Evolutionary conservation across 2,797 vertebrate species (phyloP).

Genomic region (Arrhamphus sclerolepis): DNA sequence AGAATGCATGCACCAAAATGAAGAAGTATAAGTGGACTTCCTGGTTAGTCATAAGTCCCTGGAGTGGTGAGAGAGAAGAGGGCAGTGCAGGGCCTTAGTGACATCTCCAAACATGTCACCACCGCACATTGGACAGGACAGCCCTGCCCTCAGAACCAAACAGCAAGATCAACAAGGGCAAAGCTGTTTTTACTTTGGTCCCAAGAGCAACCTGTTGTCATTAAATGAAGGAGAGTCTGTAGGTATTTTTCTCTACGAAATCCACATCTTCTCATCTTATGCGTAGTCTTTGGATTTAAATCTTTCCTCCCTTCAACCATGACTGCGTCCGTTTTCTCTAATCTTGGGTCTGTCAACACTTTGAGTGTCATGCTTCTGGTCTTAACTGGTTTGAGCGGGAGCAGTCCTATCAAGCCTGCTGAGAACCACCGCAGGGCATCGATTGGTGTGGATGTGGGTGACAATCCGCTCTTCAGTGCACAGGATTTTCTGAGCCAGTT

Average conservation of each 20-base stretch:
- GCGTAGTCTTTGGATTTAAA: constrained; percentile 53
- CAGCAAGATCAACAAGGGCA: constrained; percentile 81
- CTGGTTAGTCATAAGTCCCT: constrained; percentile 47
- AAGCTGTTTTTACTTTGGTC: constrained; percentile 69
- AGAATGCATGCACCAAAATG: constrained; percentile 47
- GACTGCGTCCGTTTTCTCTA: constrained; percentile 56
- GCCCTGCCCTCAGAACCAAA: constrained; percentile 81
- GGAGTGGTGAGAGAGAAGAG: constrained; percentile 70
- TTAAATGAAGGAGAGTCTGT: constrained; percentile 35
- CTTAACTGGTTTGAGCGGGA: constrained; percentile 50
- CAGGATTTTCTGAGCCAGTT: constrained; percentile 88
- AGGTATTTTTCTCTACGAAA: constrained; percentile 53
- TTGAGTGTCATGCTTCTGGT: constrained; percentile 60
- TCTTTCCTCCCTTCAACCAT: constrained; percentile 57
- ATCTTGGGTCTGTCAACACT: constrained; percentile 42
- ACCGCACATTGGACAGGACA: constrained; percentile 75
- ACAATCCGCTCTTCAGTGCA: constrained; percentile 83
- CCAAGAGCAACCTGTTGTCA: constrained; percentile 65
- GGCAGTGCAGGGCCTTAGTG: constrained; percentile 69
- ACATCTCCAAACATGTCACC: constrained; percentile 84
- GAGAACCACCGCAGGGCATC: constrained; percentile 75
- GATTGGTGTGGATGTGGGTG: constrained; percentile 75
- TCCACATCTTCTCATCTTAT: constrained; percentile 50
- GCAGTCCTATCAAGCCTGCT: constrained; percentile 83
- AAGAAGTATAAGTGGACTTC: constrained; percentile 56